Conservation (phyloP, 2,888 invertebrate genomes). For the Clanis bilineata region DNA sequence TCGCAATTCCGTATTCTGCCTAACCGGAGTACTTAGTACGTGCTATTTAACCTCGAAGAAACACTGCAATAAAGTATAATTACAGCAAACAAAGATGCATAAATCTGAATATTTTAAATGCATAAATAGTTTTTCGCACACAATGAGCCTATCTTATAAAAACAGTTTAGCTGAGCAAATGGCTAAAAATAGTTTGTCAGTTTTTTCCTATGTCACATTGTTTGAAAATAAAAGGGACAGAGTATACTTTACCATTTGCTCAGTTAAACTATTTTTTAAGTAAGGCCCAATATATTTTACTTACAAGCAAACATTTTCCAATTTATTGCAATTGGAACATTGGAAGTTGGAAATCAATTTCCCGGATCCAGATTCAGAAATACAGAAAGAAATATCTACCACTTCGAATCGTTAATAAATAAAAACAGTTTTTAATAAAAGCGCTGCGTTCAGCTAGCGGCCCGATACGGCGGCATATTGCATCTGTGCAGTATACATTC, state of each 20-base stretch:
- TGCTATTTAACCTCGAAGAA: background rate
- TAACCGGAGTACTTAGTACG: background rate
- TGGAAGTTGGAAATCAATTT: conserved; percentile 10
- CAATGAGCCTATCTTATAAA: too few species aligned
- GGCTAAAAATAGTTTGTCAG: too few species aligned
- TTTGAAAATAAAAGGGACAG: too few species aligned
- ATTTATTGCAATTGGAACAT: background rate
- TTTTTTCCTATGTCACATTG: too few species aligned
- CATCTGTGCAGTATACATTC: conserved; percentile 73
- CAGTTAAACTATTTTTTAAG: too few species aligned
- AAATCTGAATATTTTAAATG: background rate
- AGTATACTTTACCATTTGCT: too few species aligned
- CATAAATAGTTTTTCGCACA: background rate
- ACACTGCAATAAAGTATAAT: background rate
- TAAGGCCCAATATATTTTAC: too few species aligned
- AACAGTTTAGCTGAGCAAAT: too few species aligned
- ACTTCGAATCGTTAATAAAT: conserved; percentile 71
- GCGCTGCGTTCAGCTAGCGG: conserved; percentile 59
- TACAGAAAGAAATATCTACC: conserved; percentile 49
- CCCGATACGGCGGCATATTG: conserved; percentile 68
- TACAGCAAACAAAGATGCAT: background rate
- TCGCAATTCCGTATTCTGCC: background rate
- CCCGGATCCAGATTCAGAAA: conserved; percentile 8
- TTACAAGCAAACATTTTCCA: background rate
- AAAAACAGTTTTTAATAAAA: conserved; percentile 77